These are phyloP conservation scores for Miniopterus natalensis DNA, from an alignment of 2,113 vertebrate genomes.

Conservation along the genomic window DNA sequence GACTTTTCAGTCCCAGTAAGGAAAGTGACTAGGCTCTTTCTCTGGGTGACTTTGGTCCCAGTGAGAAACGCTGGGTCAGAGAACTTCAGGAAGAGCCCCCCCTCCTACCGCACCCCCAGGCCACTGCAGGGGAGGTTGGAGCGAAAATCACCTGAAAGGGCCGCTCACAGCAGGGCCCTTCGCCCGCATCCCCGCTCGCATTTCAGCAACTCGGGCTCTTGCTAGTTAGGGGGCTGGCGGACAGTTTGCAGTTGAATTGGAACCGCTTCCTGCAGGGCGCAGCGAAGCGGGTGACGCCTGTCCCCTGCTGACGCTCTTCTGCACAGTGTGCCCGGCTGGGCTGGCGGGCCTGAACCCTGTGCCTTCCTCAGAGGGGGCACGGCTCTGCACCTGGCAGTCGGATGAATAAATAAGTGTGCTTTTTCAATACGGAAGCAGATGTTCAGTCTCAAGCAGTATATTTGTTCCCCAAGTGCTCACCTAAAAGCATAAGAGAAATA, in stretches of 20 bases:
- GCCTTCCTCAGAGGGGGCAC: neutral
- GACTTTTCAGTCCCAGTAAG: slow-evolving; percentile 3
- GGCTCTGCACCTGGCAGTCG: neutral
- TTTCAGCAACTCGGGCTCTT: neutral
- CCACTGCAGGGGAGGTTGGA: neutral
- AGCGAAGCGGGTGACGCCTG: neutral
- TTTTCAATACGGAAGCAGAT: slow-evolving; percentile 1
- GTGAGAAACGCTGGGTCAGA: neutral
- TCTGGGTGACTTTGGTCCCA: slow-evolving; percentile 12
- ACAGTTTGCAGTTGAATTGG: neutral
- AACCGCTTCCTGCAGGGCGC: neutral
- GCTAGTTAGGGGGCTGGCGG: neutral
- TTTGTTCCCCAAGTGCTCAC: neutral
- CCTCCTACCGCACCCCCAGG: neutral
- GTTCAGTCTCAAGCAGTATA: neutral
- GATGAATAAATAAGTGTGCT: neutral
- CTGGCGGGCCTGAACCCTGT: neutral
- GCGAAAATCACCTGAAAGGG: neutral
- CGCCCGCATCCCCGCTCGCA: neutral
- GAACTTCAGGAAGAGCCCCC: slow-evolving; percentile 8
- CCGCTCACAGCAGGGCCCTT: neutral
- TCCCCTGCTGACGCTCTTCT: neutral
- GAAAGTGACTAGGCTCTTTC: neutral
- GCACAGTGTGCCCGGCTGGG: rapidly evolving
- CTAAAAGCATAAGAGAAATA: neutral